Evolutionary conservation across 2,888 invertebrate genomes (phyloP).

Genomic region (Drosophila aldrichi): DNA sequence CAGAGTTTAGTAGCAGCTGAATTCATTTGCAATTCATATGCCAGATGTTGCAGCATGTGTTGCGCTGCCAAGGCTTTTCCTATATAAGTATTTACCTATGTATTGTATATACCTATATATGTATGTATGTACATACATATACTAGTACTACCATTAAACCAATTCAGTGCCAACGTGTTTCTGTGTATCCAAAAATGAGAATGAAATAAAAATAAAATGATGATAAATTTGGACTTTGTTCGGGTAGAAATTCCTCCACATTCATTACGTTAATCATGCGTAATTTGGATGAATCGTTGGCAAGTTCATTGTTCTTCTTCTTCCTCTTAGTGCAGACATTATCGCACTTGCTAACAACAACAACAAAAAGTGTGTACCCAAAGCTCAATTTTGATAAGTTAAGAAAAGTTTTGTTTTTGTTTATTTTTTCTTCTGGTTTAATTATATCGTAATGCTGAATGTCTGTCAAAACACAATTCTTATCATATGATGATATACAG

Average conservation of each 20-base stretch:
- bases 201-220: background rate
- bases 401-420: constrained; percentile 17
- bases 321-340: constrained; percentile 9
- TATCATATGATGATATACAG: constrained; percentile 8
- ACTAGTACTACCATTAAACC: background rate
- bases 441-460: constrained; percentile 32
- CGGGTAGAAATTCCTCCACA: constrained; percentile 10
- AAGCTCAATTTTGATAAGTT: constrained; percentile 34
- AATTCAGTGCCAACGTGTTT: constrained; percentile 6
- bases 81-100: background rate
- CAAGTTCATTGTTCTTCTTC: constrained; percentile 6
- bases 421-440: background rate
- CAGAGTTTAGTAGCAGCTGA: constrained; percentile 37
- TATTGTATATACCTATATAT: background rate
- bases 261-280: constrained; percentile 27
- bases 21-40: constrained; percentile 14
- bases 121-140: background rate
- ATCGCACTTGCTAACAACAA: constrained; percentile 18
- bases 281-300: constrained; percentile 41
- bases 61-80: constrained; percentile 4
- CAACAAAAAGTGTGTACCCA: constrained; percentile 13
- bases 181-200: constrained; percentile 14
- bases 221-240: constrained; percentile 46
- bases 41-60: constrained; percentile 12
- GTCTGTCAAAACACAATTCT: constrained; percentile 15